phyloP scores from a whole-genome alignment of 2,113 vertebrate genomes.

The Oenanthe melanoleuca region DNA sequence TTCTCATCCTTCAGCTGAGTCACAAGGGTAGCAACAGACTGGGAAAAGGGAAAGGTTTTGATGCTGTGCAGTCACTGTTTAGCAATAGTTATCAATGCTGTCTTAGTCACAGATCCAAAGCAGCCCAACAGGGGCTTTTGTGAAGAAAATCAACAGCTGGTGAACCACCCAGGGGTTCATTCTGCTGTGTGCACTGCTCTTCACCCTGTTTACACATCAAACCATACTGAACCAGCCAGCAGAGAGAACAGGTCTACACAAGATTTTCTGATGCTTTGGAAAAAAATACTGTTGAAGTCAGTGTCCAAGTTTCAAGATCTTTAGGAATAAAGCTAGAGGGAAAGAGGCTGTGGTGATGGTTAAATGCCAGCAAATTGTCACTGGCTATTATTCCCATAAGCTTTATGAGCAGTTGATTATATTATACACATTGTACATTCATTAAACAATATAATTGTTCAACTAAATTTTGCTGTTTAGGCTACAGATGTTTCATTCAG shows the following conservation, averaged over 20 bases:
- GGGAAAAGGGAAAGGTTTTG: neutral
- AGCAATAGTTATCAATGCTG: neutral
- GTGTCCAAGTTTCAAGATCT: neutral
- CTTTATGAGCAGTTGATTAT: neutral
- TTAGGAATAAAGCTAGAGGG: neutral
- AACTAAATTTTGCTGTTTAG: slow-evolving; percentile 35
- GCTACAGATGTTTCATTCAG: slow-evolving; percentile 40
- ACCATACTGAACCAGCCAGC: neutral
- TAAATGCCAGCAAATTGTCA: neutral
- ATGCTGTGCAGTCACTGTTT: neutral
- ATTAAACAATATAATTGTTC: slow-evolving; percentile 25
- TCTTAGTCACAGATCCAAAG: neutral
- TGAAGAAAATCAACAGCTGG: neutral
- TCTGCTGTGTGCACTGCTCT: neutral
- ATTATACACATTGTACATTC: neutral
- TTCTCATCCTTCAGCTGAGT: neutral
- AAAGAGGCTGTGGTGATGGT: neutral
- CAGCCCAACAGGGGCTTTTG: neutral
- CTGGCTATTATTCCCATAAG: neutral
- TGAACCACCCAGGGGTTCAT: neutral
- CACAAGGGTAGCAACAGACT: neutral
- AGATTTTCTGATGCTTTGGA: neutral
- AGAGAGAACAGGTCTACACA: neutral
- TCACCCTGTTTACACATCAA: neutral
- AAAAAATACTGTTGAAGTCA: neutral